A percentile compares a stretch with the other conserved stretches of the same genome.
phyloP scores from a whole-genome alignment of 2,113 vertebrate genomes.

The Tachysurus vachellii region DNA sequence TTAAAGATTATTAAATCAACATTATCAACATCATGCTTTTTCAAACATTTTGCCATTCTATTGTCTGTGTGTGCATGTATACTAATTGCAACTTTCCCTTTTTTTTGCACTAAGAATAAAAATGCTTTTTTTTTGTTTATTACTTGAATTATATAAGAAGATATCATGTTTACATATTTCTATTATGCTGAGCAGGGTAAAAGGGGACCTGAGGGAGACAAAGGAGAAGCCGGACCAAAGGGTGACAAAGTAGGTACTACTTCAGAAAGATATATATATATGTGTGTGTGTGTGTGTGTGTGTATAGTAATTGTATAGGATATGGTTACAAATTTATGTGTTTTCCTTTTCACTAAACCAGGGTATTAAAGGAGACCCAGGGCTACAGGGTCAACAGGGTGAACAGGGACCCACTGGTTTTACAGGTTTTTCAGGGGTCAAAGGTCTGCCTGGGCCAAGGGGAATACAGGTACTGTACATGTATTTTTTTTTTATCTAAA shows the following conservation, averaged over 20 bases:
- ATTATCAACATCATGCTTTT: neutral
- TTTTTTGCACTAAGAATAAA: neutral
- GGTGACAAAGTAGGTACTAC: constrained; percentile 75
- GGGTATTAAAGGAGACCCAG: constrained; percentile 75
- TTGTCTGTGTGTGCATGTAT: neutral
- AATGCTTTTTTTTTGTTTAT: constrained; percentile 1
- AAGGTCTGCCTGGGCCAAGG: constrained; percentile 67
- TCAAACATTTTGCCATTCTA: neutral
- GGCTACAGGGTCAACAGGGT: constrained; percentile 74
- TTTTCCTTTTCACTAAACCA: constrained; percentile 48
- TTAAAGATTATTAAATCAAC: neutral
- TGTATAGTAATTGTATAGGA: neutral
- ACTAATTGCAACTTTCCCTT: neutral
- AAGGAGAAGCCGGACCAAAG: constrained; percentile 77
- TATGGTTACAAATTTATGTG: neutral
- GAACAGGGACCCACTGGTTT: constrained; percentile 74
- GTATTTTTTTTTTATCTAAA: neutral
- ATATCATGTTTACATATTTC: neutral
- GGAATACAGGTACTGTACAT: constrained; percentile 72
- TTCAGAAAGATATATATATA: neutral
- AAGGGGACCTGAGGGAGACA: constrained; percentile 74
- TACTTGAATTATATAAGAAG: neutral
- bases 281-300: too few species aligned
- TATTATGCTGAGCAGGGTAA: constrained; percentile 68
- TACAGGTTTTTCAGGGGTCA: constrained; percentile 75